Evolutionary conservation across 53 echinoderm and acorn worm genomes (phyloP).

Genomic region (Pentamera pediparva): DNA sequence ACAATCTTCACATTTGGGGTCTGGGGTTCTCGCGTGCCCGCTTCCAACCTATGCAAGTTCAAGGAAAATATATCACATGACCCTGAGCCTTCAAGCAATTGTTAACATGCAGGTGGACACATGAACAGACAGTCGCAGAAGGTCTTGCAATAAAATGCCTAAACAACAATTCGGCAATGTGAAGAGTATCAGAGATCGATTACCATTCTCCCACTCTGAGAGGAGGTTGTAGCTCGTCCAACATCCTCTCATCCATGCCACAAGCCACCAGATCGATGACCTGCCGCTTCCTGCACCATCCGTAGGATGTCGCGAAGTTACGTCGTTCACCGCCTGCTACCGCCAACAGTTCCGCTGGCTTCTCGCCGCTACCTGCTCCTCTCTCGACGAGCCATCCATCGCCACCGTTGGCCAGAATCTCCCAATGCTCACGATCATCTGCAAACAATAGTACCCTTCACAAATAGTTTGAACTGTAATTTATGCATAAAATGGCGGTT

Average conservation of each 20-base stretch:
- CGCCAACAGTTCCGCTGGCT: conserved; percentile 53
- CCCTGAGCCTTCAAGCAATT: too few relatives aligned
- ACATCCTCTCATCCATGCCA: conserved; percentile 58
- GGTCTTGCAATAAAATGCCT: too few relatives aligned
- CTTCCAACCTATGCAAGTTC: too few relatives aligned
- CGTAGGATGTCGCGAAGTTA: conserved; percentile 81
- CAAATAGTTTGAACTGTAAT: background rate
- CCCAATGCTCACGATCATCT: conserved; percentile 45
- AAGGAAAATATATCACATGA: too few relatives aligned
- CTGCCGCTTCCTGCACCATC: conserved; percentile 68
- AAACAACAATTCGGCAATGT: too few relatives aligned
- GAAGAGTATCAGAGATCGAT: too few relatives aligned
- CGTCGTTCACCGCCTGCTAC: conserved; percentile 35
- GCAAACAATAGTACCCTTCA: background rate
- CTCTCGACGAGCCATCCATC: conserved; percentile 57
- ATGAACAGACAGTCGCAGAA: too few relatives aligned
- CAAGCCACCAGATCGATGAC: conserved; percentile 61
- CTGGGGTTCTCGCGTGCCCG: too few relatives aligned
- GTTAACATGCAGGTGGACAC: too few relatives aligned
- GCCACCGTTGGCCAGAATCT: conserved; percentile 56
- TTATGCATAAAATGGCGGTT: too few relatives aligned
- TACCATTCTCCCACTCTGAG: conserved; percentile 85
- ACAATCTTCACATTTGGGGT: too few relatives aligned
- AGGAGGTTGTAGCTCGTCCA: conserved; percentile 63
- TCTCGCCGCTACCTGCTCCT: conserved; percentile 29